These are phyloP conservation scores for Cygnus olor DNA, from an alignment of 2,797 vertebrate species.

Conservation along the genomic window DNA sequence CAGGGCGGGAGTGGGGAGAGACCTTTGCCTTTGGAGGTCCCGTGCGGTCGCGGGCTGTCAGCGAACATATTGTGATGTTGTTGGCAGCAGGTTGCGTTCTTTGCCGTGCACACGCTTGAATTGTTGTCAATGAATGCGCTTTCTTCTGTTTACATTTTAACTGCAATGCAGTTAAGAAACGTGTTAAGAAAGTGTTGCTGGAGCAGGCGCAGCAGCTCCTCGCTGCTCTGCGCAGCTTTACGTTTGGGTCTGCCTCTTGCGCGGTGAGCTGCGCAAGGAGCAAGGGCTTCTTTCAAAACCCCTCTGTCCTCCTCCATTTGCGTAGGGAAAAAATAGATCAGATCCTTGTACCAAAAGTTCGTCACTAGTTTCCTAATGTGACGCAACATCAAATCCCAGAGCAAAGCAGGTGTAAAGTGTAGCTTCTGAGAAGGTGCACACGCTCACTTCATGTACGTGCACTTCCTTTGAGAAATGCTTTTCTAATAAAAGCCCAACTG, in stretches of 20 bases:
- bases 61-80: neutral
- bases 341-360: neutral
- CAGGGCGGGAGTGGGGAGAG: neutral
- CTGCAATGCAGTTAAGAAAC: neutral
- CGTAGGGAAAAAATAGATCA: neutral
- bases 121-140: neutral
- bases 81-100: neutral
- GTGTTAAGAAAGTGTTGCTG: neutral
- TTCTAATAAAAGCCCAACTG: neutral
- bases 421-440: neutral
- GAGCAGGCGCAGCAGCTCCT: neutral
- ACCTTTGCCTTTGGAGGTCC: neutral
- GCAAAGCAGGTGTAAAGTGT: neutral
- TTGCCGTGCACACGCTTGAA: neutral
- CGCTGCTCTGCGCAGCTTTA: rapidly evolving
- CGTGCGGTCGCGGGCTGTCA: neutral
- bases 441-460: rapidly evolving
- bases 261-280: rapidly evolving
- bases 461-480: neutral
- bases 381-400: rapidly evolving
- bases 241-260: rapidly evolving
- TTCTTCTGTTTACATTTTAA: neutral
- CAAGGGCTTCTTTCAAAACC: rapidly evolving
- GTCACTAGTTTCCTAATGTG: rapidly evolving
- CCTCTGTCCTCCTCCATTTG: rapidly evolving